Evolutionary conservation across 2,797 vertebrate species (phyloP).

Genomic region (Hyperoplus lanceolatus): DNA sequence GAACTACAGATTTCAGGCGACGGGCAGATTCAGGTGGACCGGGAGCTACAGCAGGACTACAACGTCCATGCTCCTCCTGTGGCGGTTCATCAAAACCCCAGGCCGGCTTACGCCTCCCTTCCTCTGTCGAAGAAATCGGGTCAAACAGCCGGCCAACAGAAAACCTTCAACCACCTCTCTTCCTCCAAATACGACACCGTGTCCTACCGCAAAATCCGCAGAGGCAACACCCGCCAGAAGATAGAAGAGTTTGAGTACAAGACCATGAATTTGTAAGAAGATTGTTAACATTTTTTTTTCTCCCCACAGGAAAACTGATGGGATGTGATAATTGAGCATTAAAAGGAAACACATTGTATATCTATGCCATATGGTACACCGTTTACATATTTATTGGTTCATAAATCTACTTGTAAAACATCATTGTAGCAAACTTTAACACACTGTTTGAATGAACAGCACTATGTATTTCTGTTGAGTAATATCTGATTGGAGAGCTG

Average conservation of each 20-base stretch:
- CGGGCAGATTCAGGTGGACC: constrained; percentile 60
- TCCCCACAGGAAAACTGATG: neutral
- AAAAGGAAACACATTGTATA: neutral
- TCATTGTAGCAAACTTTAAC: no score
- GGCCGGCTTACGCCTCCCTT: constrained; percentile 69
- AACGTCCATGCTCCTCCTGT: constrained; percentile 33
- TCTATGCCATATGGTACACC: neutral
- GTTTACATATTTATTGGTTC: constrained; percentile 1
- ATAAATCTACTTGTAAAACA: constrained; percentile 8
- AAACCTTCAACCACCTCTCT: constrained; percentile 87
- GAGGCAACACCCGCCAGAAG: constrained; percentile 94
- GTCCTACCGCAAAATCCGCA: constrained; percentile 94
- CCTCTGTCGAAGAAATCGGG: constrained; percentile 67
- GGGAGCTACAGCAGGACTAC: constrained; percentile 52
- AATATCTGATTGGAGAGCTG: neutral
- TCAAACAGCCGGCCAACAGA: constrained; percentile 60
- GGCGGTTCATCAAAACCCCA: constrained; percentile 46
- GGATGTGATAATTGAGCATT: neutral
- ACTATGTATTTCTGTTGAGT: neutral
- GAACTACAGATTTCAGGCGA: constrained; percentile 67
- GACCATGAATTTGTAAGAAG: constrained; percentile 81
- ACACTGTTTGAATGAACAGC: neutral
- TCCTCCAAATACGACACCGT: constrained; percentile 92
- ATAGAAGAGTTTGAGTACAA: constrained; percentile 94
- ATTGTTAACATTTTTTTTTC: neutral